phyloP scores from a whole-genome alignment of 2,797 vertebrate species.

The Aselliscus stoliczkanus region DNA sequence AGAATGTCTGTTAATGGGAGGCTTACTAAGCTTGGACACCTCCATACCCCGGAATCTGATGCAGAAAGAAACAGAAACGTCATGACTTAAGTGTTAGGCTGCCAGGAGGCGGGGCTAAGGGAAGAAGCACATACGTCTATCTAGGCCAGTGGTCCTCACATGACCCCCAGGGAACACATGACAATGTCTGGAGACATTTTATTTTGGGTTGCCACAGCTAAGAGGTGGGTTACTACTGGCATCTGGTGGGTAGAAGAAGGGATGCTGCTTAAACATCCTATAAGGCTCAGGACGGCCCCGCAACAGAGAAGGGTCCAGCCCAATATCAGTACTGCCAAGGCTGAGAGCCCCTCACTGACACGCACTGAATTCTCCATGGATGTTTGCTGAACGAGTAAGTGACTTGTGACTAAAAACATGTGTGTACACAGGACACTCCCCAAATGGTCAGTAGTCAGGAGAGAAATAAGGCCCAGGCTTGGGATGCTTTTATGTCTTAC shows the following conservation, averaged over 20 bases:
- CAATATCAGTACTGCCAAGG: background rate
- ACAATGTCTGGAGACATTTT: background rate
- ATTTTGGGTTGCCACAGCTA: background rate
- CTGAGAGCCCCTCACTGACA: background rate
- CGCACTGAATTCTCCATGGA: rapidly evolving
- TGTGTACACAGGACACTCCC: background rate
- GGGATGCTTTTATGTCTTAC: background rate
- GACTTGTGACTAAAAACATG: background rate
- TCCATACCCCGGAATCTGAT: background rate
- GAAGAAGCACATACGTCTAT: rapidly evolving
- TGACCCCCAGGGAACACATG: background rate
- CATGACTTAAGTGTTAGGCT: too few species aligned
- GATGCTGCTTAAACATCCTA: background rate
- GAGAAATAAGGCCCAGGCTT: rapidly evolving
- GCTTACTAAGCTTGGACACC: background rate
- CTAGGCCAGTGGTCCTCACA: background rate
- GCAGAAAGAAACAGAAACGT: background rate
- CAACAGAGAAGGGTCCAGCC: background rate
- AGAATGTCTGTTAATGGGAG: rapidly evolving
- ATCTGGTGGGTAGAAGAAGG: background rate
- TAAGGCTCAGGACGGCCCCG: rapidly evolving
- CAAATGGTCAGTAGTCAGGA: rapidly evolving
- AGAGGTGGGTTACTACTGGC: rapidly evolving
- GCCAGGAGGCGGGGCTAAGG: rapidly evolving
- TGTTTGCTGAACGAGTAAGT: background rate